Base-by-base conservation (phyloP, 2,113 vertebrate genomes). In the Saguinus midas region DNA sequence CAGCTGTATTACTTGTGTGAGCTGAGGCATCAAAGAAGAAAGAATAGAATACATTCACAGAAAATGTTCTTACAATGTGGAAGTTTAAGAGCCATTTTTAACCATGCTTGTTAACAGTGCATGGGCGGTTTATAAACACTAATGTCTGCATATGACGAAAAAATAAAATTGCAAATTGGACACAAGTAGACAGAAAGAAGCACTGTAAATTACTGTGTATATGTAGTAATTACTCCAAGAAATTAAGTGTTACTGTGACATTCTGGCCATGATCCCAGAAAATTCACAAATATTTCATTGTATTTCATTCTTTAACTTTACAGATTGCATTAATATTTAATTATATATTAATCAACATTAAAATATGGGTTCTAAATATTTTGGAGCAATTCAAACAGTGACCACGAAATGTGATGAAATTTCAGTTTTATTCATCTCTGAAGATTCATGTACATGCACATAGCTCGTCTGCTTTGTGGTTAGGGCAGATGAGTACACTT, bases 1-100 rank as follows among this genome's bases (percentile, higher is more conserved):
- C 94, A 97, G 93, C 95, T 97, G 45, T 96, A 95, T 87, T 97
- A 94, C 96, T 97, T 93, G 84, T 75, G 20, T 97, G 81, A 91
- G 94, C 87, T 97, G 84, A 92, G 78, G 89, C 78, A 82, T 96
- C 96, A 98, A 97, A 97, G 73, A 97, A 73, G 87, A 1, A 35
- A 68, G 57, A 98, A 94, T 80, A 96, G 78, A 91, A 96, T 93
- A 92, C 84, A 94, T 97, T 96, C 96, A 90, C n/a, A 93, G 18
- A 85, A 96, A 95, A 91, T 96, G 12, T 86, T 92, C 73, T 97
- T 94, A 85, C 27, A 81, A 66, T 87, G 29, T 81, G 32, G 94
- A 94, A 92, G 27, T 70, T 93, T 87, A 82, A 90, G 20, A 78
- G 3, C 14, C 27, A 55, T 75, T 95, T 97, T 91, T 96, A 96